These are phyloP conservation scores for Euphonia xanthogaster DNA, from an alignment of 2,797 vertebrate species.

Conservation along the genomic window DNA sequence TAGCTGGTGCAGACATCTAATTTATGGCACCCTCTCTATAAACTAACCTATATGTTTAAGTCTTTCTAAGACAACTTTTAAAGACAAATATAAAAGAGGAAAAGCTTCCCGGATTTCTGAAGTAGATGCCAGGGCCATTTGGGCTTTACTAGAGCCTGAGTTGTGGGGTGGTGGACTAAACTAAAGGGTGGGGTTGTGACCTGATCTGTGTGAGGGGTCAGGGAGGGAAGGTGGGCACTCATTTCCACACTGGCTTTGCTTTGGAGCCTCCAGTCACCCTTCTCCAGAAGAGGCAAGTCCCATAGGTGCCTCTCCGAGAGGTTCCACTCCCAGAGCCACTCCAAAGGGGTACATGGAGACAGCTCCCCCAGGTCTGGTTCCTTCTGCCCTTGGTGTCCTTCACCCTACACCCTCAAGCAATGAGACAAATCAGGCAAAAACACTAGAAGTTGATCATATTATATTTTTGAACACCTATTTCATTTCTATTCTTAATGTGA, in stretches of 20 bases:
- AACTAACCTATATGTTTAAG: background rate
- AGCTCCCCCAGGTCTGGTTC: background rate
- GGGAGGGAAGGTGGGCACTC: background rate
- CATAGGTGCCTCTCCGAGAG: background rate
- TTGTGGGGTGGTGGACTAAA: background rate
- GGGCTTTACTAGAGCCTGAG: background rate
- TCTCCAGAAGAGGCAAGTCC: background rate
- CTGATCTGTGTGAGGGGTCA: rapidly evolving
- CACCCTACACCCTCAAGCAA: background rate
- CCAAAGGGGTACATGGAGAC: background rate
- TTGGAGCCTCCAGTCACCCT: background rate
- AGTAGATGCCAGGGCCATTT: background rate
- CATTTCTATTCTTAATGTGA: background rate
- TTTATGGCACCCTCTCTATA: background rate
- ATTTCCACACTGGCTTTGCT: background rate
- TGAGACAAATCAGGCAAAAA: background rate
- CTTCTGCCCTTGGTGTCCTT: background rate
- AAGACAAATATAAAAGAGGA: background rate
- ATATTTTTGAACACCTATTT: background rate
- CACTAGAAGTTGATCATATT: background rate
- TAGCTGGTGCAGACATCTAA: background rate
- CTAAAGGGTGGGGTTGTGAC: background rate
- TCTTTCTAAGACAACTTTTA: background rate
- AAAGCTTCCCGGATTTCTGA: background rate
- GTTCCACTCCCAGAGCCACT: background rate